Evolutionary conservation across 2,113 vertebrate species (phyloP).

Genomic region (Gadus macrocephalus): DNA sequence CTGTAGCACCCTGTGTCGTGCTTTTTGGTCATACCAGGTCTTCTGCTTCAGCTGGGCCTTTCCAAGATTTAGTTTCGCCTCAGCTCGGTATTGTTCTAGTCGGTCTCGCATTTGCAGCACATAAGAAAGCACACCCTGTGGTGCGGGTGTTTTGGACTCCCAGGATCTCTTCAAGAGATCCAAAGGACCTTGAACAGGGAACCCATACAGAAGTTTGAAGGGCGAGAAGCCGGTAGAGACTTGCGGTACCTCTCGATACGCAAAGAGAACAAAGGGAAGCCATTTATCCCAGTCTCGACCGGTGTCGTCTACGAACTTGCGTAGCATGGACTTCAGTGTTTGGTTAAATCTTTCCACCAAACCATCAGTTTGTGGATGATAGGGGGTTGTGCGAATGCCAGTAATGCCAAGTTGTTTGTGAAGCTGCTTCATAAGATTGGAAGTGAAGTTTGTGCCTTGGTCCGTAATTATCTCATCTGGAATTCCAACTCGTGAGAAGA

Average conservation of each 20-base stretch:
- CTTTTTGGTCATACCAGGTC: not conserved
- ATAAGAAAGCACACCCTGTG: slow-evolving; percentile 1
- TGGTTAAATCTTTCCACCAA: too few species aligned
- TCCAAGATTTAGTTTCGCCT: not conserved
- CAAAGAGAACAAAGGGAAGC: not conserved
- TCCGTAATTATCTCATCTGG: slow-evolving; percentile 1
- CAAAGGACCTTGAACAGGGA: not conserved
- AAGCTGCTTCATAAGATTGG: not conserved
- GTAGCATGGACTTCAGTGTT: not conserved
- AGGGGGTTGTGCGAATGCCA: not conserved
- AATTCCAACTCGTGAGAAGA: slow-evolving; percentile 2
- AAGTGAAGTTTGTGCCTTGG: slow-evolving; percentile 2
- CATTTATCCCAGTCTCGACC: not conserved
- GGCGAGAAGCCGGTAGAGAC: not conserved
- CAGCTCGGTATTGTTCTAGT: slow-evolving; percentile 1
- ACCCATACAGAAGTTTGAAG: not conserved
- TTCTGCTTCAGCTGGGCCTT: slow-evolving; percentile 1
- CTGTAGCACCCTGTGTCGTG: too few species aligned
- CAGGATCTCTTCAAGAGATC: not conserved
- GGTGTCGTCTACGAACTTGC: not conserved
- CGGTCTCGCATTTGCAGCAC: not conserved
- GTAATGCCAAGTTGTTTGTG: not conserved
- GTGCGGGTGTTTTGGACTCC: not conserved
- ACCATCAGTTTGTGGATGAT: slow-evolving; percentile 3
- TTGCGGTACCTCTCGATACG: not conserved